Conservation (phyloP, 2,797 vertebrate genomes). For the Chiroxiphia lanceolata region DNA sequence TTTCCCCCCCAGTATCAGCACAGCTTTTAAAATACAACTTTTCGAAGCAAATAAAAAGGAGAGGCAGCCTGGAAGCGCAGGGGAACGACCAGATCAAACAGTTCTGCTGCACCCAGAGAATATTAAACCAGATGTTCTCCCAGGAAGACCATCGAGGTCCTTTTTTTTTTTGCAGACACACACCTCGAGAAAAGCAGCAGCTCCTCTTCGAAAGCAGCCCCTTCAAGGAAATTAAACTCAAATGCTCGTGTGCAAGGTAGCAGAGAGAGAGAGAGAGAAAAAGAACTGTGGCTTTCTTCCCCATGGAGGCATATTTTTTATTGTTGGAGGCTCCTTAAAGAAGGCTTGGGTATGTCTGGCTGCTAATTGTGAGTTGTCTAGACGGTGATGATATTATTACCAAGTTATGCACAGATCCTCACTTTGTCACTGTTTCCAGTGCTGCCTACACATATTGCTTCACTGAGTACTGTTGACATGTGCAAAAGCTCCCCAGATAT, state of each 20-base stretch:
- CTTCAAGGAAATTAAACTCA: slow-evolving; percentile 10
- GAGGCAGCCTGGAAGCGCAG: background rate
- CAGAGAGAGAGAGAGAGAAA: background rate
- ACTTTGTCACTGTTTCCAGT: slow-evolving; percentile 77
- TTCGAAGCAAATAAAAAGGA: background rate
- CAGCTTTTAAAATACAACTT: background rate
- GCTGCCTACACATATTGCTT: slow-evolving; percentile 78
- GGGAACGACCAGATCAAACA: background rate
- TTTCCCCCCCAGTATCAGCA: background rate
- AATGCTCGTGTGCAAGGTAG: slow-evolving; percentile 12
- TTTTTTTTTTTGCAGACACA: background rate
- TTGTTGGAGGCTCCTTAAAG: slow-evolving; percentile 71
- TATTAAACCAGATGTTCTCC: slow-evolving; percentile 39
- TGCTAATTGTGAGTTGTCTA: slow-evolving; percentile 82
- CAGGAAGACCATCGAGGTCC: background rate
- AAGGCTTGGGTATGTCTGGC: slow-evolving; percentile 78
- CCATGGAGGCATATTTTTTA: slow-evolving; percentile 47
- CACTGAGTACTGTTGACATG: slow-evolving; percentile 74
- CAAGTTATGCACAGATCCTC: slow-evolving; percentile 79
- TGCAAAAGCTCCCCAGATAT: slow-evolving; percentile 70
- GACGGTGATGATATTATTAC: slow-evolving; percentile 82
- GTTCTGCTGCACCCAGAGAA: background rate
- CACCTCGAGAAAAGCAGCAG: background rate
- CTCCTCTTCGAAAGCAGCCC: slow-evolving; percentile 34
- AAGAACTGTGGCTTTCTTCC: slow-evolving; percentile 60